Conservation (phyloP, 2,797 vertebrate species). For the Nannoperca australis region DNA sequence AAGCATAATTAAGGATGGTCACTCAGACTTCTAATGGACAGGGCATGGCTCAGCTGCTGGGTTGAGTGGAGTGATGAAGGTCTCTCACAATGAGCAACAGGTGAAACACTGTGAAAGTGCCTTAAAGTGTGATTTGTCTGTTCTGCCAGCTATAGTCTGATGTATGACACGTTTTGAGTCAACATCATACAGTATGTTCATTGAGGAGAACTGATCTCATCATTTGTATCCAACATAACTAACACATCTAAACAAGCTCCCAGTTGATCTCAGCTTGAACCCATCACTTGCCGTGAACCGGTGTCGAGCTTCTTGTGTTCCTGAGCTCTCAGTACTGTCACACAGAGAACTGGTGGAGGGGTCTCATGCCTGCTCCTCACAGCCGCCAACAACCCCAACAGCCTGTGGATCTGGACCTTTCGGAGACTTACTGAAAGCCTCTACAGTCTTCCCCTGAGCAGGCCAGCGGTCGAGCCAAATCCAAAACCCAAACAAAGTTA, state of each 20-base stretch:
- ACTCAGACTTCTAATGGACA: slow-evolving; percentile 13
- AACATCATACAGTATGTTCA: not conserved
- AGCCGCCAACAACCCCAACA: too few species aligned
- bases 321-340: too few species aligned
- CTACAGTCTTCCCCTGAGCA: not conserved
- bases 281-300: not conserved
- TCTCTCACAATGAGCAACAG: not conserved
- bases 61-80: not conserved
- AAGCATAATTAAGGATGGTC: slow-evolving; percentile 1
- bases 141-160: too few species aligned
- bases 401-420: not conserved
- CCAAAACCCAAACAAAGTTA: not conserved
- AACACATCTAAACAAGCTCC: not conserved
- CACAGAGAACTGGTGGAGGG: not conserved
- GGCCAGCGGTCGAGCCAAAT: not conserved
- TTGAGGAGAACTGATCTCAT: not conserved
- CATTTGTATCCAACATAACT: not conserved
- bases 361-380: not conserved
- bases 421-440: not conserved
- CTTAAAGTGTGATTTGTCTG: not conserved
- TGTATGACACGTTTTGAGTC: too few species aligned
- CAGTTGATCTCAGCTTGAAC: not conserved
- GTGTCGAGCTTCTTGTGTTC: not conserved
- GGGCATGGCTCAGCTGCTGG: slow-evolving; percentile 17
- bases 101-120: not conserved